A percentile compares a stretch with the other conserved stretches of the same genome.
Evolutionary conservation across 2,888 invertebrate species (phyloP).

Genomic region (Leptopilina drosophilae): DNA sequence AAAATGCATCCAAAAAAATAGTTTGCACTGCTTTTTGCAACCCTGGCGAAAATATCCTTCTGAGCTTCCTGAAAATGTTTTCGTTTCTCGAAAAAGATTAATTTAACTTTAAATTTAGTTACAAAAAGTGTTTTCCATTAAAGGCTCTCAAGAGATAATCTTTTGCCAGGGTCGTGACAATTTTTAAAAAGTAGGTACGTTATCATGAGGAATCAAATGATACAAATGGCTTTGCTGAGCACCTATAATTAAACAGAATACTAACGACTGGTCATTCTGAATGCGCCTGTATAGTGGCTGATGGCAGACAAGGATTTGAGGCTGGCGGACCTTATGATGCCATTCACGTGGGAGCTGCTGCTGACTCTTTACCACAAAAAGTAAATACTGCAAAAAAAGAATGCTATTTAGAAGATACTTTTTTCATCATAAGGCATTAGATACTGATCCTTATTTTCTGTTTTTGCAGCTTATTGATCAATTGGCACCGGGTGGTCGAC

Average conservation of each 20-base stretch:
- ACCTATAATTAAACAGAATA: slow-evolving; percentile 55
- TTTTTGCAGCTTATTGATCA: slow-evolving; percentile 86
- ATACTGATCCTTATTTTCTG: background rate
- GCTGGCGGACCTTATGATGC: slow-evolving; percentile 91
- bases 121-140: too few species aligned
- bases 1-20: too few species aligned
- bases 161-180: slow-evolving; percentile 48
- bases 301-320: slow-evolving; percentile 89
- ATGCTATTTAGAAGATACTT: too few species aligned
- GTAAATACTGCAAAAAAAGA: slow-evolving; percentile 71
- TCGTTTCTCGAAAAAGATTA: too few species aligned
- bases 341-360: slow-evolving; percentile 96
- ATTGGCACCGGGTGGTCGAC: slow-evolving; percentile 93
- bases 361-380: slow-evolving; percentile 86
- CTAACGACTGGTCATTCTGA: slow-evolving; percentile 67
- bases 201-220: slow-evolving; percentile 60
- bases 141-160: background rate
- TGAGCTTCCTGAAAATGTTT: background rate
- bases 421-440: too few species aligned
- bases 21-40: too few species aligned
- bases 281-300: slow-evolving; percentile 82
- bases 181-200: slow-evolving; percentile 60
- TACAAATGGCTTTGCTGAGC: slow-evolving; percentile 45
- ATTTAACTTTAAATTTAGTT: too few species aligned
- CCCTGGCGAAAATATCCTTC: slow-evolving; percentile 7